A percentile compares a stretch with the other conserved stretches of the same genome.
Conservation (phyloP, 2,888 invertebrate species). For the Ischnus inquisitorius region DNA sequence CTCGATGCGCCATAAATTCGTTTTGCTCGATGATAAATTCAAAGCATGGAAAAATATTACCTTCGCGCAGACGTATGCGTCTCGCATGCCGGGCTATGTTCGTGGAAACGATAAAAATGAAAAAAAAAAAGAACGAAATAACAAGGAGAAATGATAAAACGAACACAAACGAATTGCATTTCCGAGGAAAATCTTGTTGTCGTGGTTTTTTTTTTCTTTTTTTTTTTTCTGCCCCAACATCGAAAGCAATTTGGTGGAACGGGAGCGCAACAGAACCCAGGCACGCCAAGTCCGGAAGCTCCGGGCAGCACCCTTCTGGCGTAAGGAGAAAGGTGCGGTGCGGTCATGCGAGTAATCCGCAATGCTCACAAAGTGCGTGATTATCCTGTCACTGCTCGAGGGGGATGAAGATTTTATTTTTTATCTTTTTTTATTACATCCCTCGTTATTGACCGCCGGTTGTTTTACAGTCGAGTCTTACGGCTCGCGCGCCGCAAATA, state of each 20-base stretch:
- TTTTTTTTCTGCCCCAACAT: not conserved
- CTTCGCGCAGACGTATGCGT: not conserved
- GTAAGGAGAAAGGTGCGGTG: not conserved
- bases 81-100: not conserved
- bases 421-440: not conserved
- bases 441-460: not conserved
- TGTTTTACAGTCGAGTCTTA: constrained; percentile 16
- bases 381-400: constrained; percentile 14
- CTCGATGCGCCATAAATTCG: not conserved
- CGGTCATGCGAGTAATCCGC: constrained; percentile 23
- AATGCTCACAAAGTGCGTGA: constrained; percentile 46
- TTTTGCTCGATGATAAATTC: not conserved
- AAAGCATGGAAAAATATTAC: not conserved
- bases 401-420: not conserved
- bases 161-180: not conserved
- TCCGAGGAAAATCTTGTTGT: not conserved
- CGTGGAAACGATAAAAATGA: not conserved
- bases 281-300: not conserved
- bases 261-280: not conserved
- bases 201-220: too few relatives aligned
- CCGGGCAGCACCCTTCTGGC: constrained; percentile 3
- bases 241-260: constrained; percentile 10
- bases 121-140: too few relatives aligned
- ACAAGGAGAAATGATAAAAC: constrained; percentile 9
- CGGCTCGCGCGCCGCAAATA: not conserved